Evolutionary conservation across 2,113 vertebrate species (phyloP).

Genomic region (Pomatostomus ruficeps): DNA sequence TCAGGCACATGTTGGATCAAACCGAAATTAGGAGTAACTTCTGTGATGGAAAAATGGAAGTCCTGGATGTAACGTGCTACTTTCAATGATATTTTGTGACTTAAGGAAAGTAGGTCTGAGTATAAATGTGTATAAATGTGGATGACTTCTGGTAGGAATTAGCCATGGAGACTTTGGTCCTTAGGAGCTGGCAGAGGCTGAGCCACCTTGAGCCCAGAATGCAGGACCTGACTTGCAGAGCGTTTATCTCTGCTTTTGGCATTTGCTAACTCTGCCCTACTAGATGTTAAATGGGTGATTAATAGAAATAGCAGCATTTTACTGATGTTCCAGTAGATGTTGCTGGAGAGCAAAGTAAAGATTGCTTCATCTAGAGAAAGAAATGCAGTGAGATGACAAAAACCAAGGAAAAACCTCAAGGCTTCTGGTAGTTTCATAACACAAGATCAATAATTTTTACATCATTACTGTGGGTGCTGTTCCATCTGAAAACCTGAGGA

Average conservation of each 20-base stretch:
- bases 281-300: slow-evolving; percentile 69
- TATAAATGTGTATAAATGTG: neutral
- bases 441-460: slow-evolving; percentile 52
- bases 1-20: neutral
- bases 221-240: neutral
- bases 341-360: slow-evolving; percentile 82
- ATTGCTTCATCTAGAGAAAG: slow-evolving; percentile 52
- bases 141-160: neutral
- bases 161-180: neutral
- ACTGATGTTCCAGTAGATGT: slow-evolving; percentile 82
- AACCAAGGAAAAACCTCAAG: slow-evolving; percentile 49
- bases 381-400: slow-evolving; percentile 64
- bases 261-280: slow-evolving; percentile 59
- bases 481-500: neutral
- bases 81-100: neutral
- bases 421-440: slow-evolving; percentile 65
- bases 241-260: slow-evolving; percentile 17
- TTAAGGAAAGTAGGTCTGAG: neutral
- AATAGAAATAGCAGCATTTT: slow-evolving; percentile 76
- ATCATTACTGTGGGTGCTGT: neutral
- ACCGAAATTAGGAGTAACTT: neutral
- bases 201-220: neutral
- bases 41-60: neutral
- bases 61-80: neutral
- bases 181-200: neutral